Evolutionary conservation across 1,140 invertebrate genomes (phyloP).

Genomic region (Brachionus calyciflorus): DNA sequence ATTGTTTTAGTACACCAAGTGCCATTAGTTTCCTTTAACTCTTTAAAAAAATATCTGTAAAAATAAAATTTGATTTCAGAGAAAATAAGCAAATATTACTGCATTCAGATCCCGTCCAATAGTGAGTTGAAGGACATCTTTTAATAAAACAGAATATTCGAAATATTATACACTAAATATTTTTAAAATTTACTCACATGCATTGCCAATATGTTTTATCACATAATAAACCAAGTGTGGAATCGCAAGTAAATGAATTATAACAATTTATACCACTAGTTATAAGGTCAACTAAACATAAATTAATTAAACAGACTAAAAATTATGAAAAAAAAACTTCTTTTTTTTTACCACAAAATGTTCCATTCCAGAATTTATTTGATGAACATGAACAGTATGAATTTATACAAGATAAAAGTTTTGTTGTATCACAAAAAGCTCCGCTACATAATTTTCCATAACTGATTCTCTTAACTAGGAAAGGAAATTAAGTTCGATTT

Average conservation of each 20-base stretch:
- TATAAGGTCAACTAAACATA: background rate
- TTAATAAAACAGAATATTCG: background rate
- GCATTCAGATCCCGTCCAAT: background rate
- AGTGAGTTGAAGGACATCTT: constrained; percentile 24
- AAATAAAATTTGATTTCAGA: background rate
- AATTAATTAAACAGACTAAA: background rate
- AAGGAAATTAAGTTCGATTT: background rate
- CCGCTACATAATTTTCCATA: background rate
- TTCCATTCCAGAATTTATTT: constrained; percentile 24
- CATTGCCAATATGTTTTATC: constrained; percentile 2
- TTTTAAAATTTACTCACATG: background rate
- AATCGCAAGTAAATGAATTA: constrained; percentile 18
- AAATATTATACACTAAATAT: background rate
- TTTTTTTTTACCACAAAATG: constrained; percentile 12
- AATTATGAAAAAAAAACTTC: background rate
- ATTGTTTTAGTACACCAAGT: background rate
- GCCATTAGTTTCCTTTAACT: background rate
- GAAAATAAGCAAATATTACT: background rate
- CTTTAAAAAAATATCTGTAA: background rate
- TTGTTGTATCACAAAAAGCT: background rate
- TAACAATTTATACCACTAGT: constrained; percentile 19
- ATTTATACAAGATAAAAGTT: background rate
- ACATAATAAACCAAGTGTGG: constrained; percentile 1
- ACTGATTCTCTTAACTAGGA: constrained; percentile 20
- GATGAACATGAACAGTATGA: background rate